Conservation (phyloP, 2,797 vertebrate species). For the Neosilurus hyrtlii region DNA sequence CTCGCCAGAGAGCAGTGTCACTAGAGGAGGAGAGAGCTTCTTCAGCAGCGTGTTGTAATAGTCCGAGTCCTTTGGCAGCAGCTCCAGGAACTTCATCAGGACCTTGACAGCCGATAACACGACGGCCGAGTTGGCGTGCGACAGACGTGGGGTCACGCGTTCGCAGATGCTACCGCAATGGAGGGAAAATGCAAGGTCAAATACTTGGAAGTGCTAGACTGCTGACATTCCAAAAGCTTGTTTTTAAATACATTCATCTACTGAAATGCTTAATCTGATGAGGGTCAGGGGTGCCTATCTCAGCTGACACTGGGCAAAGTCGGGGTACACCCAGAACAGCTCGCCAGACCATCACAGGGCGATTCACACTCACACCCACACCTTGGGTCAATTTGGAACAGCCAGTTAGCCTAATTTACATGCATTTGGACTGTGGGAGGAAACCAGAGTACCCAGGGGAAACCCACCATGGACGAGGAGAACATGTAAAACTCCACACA, state of each 20-base stretch:
- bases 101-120: conserved; percentile 98
- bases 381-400: no score
- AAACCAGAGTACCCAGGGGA: no score
- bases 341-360: no score
- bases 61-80: conserved; percentile 94
- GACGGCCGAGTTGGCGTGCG: conserved; percentile 96
- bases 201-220: not conserved
- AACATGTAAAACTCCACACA: no score
- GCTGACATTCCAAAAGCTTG: not conserved
- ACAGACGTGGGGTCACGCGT: conserved; percentile 93
- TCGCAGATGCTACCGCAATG: conserved; percentile 86
- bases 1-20: conserved; percentile 94
- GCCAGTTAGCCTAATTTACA: no score
- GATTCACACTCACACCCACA: no score
- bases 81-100: conserved; percentile 97
- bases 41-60: conserved; percentile 97
- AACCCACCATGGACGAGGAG: no score
- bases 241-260: not conserved
- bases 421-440: no score
- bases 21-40: conserved; percentile 93
- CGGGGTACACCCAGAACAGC: no score
- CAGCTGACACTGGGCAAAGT: no score
- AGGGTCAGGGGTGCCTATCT: no score
- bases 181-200: not conserved
- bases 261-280: no score